A percentile compares a stretch with the other conserved stretches of the same genome.
Conservation (phyloP, 1,140 invertebrate species). For the Ceratina calcarata region DNA sequence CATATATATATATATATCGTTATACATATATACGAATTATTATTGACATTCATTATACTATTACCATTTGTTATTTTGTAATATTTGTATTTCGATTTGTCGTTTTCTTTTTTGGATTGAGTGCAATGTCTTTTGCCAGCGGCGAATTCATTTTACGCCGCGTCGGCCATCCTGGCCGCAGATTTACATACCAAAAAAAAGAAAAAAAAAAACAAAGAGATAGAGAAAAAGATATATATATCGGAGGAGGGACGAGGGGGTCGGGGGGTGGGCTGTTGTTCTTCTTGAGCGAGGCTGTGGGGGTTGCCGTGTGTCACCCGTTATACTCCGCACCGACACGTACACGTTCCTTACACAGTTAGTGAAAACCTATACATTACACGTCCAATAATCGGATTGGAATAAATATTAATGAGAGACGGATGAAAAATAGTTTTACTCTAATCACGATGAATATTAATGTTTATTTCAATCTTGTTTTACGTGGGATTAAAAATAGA, state of each 20-base stretch:
- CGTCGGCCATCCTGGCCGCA: constrained; percentile 44
- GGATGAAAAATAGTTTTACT: no score
- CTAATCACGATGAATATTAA: no score
- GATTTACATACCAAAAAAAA: not conserved
- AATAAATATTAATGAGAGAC: no score
- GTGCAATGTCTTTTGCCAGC: constrained; percentile 70
- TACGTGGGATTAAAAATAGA: no score
- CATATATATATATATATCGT: constrained; percentile 54
- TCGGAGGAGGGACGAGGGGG: constrained; percentile 56
- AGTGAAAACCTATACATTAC: not conserved
- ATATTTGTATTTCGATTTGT: constrained; percentile 69
- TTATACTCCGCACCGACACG: constrained; percentile 25
- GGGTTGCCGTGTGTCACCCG: constrained; percentile 52
- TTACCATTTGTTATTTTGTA: constrained; percentile 63
- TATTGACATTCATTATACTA: constrained; percentile 64
- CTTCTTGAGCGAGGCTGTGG: constrained; percentile 57
- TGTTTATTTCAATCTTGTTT: no score
- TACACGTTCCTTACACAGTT: constrained; percentile 24
- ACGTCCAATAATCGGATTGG: no score
- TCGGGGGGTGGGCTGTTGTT: constrained; percentile 42
- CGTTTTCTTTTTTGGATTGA: constrained; percentile 67
- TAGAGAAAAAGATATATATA: not conserved
- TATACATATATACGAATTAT: constrained; percentile 55
- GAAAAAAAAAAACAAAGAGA: no score
- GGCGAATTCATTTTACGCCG: constrained; percentile 57